These are phyloP conservation scores for Hypocryptadius cinnamomeus DNA, from an alignment of 2,113 vertebrate genomes.

Conservation along the genomic window DNA sequence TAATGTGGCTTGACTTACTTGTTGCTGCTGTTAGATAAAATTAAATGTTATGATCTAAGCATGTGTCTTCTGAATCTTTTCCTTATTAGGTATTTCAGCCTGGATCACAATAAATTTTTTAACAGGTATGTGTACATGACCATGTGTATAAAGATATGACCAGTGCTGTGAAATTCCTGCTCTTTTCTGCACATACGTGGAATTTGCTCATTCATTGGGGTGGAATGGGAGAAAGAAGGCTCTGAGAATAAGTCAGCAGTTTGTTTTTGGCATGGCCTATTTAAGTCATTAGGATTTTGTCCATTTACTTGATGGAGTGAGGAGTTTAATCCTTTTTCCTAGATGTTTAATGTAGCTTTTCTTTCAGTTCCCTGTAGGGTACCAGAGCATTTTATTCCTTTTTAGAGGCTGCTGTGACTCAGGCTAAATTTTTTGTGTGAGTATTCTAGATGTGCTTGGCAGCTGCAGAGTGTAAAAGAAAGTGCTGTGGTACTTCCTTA, in stretches of 20 bases:
- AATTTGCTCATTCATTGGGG: not conserved
- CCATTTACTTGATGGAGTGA: not conserved
- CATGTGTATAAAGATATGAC: not conserved
- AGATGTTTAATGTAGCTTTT: not conserved
- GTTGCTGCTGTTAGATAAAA: not conserved
- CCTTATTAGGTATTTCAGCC: slow-evolving; percentile 82
- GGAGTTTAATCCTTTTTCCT: not conserved
- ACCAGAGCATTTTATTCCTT: not conserved
- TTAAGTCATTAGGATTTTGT: not conserved
- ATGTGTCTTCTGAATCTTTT: not conserved
- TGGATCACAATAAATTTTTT: slow-evolving; percentile 97
- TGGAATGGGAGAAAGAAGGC: not conserved
- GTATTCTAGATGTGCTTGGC: not conserved
- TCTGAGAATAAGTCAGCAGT: not conserved
- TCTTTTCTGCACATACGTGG: not conserved
- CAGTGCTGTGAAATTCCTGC: not conserved
- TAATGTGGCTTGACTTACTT: not conserved
- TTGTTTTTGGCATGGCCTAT: not conserved
- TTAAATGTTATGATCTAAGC: not conserved
- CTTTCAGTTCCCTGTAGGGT: not conserved
- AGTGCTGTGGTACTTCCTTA: not conserved
- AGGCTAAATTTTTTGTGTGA: not conserved
- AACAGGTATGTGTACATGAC: slow-evolving; percentile 69
- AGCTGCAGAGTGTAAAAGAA: not conserved
- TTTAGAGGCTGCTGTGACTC: not conserved